These are phyloP conservation scores for Diarsia mendica DNA, from an alignment of 2,888 invertebrate genomes.

Conservation along the genomic window DNA sequence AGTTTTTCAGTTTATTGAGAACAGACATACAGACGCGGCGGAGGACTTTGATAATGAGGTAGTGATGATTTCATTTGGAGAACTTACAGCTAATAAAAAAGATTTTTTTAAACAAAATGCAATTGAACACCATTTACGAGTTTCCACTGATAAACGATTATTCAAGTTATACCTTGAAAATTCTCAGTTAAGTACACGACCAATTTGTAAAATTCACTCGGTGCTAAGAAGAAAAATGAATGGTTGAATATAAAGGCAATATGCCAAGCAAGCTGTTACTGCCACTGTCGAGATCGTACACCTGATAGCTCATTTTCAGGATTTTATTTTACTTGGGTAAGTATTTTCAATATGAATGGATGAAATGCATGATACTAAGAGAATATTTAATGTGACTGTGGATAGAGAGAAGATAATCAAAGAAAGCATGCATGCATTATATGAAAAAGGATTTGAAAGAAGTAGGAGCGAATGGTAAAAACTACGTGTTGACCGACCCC, in stretches of 20 bases:
- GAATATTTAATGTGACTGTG: not conserved
- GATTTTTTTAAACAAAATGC: no score
- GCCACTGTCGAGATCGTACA: constrained; percentile 17
- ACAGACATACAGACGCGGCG: no score
- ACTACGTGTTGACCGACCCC: not conserved
- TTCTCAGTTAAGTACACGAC: not conserved
- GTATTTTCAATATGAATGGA: not conserved
- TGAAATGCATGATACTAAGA: not conserved
- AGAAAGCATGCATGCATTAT: not conserved
- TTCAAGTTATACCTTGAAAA: not conserved
- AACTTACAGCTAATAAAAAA: no score
- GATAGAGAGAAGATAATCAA: no score
- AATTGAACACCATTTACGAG: no score
- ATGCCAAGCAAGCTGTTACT: constrained; percentile 15
- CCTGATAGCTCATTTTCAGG: constrained; percentile 19
- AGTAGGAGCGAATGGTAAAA: not conserved
- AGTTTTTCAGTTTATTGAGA: no score
- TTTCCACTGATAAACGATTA: not conserved
- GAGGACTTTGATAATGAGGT: no score
- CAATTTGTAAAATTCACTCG: constrained; percentile 22
- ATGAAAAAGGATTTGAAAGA: not conserved
- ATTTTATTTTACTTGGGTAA: not conserved
- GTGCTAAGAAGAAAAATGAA: constrained; percentile 16
- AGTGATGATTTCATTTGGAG: no score
- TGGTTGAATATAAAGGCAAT: constrained; percentile 25